phyloP scores from a whole-genome alignment of 2,888 invertebrate species.

The Cryptus armator region DNA sequence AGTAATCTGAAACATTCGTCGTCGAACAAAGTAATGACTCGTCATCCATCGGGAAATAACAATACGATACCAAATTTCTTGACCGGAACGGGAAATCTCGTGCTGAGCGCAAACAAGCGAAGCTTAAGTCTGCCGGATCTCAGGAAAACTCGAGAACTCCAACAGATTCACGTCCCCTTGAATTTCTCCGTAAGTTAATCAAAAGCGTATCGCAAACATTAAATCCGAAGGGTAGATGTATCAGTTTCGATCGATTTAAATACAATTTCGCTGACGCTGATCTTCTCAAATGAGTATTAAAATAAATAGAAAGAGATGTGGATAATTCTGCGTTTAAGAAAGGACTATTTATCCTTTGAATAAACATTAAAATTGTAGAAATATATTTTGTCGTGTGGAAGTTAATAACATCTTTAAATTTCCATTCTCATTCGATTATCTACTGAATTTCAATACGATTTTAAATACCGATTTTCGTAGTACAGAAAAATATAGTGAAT shows the following conservation, averaged over 20 bases:
- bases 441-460: too few relatives aligned
- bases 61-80: constrained; percentile 86
- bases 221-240: not conserved
- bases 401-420: too few relatives aligned
- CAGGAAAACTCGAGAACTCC: constrained; percentile 81
- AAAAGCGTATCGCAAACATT: constrained; percentile 4
- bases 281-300: not conserved
- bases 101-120: constrained; percentile 84
- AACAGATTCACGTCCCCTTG: constrained; percentile 81
- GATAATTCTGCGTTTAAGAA: not conserved
- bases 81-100: constrained; percentile 75
- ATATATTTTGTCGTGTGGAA: not conserved
- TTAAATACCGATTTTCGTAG: too few relatives aligned
- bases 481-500: not conserved
- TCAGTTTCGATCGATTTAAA: not conserved
- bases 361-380: not conserved
- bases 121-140: constrained; percentile 93
- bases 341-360: not conserved
- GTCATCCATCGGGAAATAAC: constrained; percentile 93
- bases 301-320: not conserved
- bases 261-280: too few relatives aligned
- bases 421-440: too few relatives aligned
- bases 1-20: constrained; percentile 93
- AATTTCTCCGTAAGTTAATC: constrained; percentile 89
- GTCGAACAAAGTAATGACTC: constrained; percentile 84